Evolutionary conservation across 2,113 vertebrate species (phyloP).

Genomic region (Pyrgilauda ruficollis): DNA sequence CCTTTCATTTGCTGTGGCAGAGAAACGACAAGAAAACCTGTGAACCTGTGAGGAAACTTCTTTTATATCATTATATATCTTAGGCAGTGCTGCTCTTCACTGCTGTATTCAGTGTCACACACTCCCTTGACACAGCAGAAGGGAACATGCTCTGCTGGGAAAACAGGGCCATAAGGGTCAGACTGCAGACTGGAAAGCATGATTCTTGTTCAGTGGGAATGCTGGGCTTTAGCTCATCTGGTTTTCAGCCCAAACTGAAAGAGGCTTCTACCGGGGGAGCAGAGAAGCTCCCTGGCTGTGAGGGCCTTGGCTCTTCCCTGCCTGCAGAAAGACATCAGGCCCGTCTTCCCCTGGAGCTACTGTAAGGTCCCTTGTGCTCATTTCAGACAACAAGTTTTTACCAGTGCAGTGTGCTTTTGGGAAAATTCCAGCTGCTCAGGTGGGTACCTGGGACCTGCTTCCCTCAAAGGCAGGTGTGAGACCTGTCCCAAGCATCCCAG

Average conservation of each 20-base stretch:
- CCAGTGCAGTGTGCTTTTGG: fast-evolving
- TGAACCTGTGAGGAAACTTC: neutral
- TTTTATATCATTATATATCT: neutral
- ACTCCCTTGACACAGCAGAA: neutral
- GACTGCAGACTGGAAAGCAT: neutral
- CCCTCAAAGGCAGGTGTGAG: neutral
- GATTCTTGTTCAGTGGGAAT: neutral
- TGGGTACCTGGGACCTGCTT: neutral
- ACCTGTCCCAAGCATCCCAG: neutral
- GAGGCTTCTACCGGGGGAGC: neutral
- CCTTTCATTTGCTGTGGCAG: neutral
- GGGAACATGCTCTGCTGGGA: neutral
- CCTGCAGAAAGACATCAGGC: neutral
- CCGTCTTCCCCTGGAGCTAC: neutral
- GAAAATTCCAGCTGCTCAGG: neutral
- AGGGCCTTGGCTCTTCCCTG: neutral
- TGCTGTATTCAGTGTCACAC: neutral
- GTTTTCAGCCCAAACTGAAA: neutral
- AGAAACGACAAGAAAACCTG: neutral
- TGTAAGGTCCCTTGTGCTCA: fast-evolving
- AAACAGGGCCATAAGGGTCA: fast-evolving
- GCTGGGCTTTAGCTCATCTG: neutral
- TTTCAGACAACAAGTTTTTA: neutral
- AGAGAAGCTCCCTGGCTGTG: neutral
- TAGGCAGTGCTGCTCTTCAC: neutral